Evolutionary conservation across 2,888 invertebrate species (phyloP).

Genomic region (Athetis lepigone): DNA sequence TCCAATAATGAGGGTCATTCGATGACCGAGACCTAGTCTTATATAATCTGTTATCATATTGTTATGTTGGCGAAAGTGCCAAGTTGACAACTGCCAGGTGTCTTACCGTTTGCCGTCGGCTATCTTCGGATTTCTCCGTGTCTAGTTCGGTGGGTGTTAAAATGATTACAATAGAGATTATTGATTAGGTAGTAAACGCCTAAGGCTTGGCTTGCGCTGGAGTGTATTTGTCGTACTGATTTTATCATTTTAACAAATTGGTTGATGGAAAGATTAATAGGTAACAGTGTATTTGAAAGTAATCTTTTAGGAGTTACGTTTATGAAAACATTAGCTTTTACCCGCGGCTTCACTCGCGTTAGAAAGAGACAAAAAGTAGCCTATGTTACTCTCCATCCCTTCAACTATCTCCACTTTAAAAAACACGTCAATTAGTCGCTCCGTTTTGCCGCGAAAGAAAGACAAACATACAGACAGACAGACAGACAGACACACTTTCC

Average conservation of each 20-base stretch:
- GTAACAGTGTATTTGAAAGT: background rate
- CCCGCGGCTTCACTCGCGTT: too few relatives aligned
- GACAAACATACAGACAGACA: too few relatives aligned
- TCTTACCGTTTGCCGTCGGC: slow-evolving; percentile 65
- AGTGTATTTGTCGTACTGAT: slow-evolving; percentile 16
- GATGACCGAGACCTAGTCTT: slow-evolving; percentile 84
- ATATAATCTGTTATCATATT: slow-evolving; percentile 68
- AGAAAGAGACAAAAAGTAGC: too few relatives aligned
- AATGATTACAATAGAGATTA: slow-evolving; percentile 49
- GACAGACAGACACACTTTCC: too few relatives aligned
- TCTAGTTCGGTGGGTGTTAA: slow-evolving; percentile 73
- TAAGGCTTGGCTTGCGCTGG: slow-evolving; percentile 31
- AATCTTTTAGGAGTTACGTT: background rate
- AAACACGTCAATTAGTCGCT: too few relatives aligned
- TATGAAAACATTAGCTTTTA: too few relatives aligned
- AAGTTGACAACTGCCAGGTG: slow-evolving; percentile 83
- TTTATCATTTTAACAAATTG: slow-evolving; percentile 33
- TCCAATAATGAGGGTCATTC: slow-evolving; percentile 71
- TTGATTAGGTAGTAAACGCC: slow-evolving; percentile 46
- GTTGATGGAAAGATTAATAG: slow-evolving; percentile 16
- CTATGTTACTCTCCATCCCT: too few relatives aligned
- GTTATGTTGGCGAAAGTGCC: slow-evolving; percentile 81
- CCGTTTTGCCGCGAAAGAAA: too few relatives aligned
- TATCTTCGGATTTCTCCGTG: slow-evolving; percentile 80
- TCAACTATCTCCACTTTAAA: too few relatives aligned